A percentile compares a stretch with the other conserved stretches of the same genome.
Evolutionary conservation across 2,888 invertebrate genomes (phyloP).

Genomic region (Leptura quadrifasciata): DNA sequence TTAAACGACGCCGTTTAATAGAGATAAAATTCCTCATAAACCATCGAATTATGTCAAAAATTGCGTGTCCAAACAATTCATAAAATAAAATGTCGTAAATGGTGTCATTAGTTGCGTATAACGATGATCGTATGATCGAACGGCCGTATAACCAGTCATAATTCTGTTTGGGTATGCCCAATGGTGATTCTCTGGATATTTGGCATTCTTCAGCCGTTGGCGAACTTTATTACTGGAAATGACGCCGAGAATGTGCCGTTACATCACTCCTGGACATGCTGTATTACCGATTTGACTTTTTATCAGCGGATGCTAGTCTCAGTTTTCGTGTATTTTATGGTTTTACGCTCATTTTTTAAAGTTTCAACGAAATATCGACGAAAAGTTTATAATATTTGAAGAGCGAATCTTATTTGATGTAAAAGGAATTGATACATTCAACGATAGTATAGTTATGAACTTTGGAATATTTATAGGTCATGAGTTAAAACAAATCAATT

Average conservation of each 20-base stretch:
- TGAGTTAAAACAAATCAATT: too few relatives aligned
- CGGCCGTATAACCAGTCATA: constrained; percentile 72
- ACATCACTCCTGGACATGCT: constrained; percentile 33
- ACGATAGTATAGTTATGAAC: too few relatives aligned
- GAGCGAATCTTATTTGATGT: too few relatives aligned
- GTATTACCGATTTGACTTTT: constrained; percentile 38
- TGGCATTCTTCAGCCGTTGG: constrained; percentile 66
- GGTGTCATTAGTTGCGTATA: constrained; percentile 69
- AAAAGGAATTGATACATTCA: too few relatives aligned
- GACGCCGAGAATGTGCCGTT: constrained; percentile 32
- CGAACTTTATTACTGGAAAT: constrained; percentile 65
- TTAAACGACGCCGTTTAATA: constrained; percentile 22
- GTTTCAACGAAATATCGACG: not conserved
- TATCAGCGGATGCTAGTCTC: constrained; percentile 17
- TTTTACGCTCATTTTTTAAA: constrained; percentile 4
- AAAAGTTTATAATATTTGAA: not conserved
- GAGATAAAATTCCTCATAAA: constrained; percentile 35
- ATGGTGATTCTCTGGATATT: constrained; percentile 70
- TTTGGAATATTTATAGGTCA: too few relatives aligned
- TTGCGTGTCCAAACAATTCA: constrained; percentile 54
- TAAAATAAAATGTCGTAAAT: constrained; percentile 65
- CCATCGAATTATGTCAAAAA: constrained; percentile 33
- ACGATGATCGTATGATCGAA: constrained; percentile 68
- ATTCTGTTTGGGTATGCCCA: constrained; percentile 71
- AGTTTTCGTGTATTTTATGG: constrained; percentile 20